Evolutionary conservation across 2,797 vertebrate genomes (phyloP).

Genomic region (Enteromius argenteus): DNA sequence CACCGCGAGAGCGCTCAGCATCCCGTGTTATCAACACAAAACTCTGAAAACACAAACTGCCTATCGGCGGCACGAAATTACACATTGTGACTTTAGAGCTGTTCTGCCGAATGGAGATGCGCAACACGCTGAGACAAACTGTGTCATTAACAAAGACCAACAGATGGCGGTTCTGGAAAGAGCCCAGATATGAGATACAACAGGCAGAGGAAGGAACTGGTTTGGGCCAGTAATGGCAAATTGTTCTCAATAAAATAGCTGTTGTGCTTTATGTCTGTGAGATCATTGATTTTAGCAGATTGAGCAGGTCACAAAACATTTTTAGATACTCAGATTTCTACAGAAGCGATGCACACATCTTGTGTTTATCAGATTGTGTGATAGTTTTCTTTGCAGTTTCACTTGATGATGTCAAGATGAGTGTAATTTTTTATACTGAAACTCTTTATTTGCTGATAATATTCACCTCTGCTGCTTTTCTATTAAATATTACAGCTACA

Average conservation of each 20-base stretch:
- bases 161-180: constrained; percentile 65
- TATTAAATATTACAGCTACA: neutral
- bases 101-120: constrained; percentile 48
- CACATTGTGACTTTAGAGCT: constrained; percentile 52
- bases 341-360: neutral
- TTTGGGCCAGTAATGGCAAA: constrained; percentile 61
- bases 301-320: constrained; percentile 1
- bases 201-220: constrained; percentile 54
- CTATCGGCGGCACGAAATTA: constrained; percentile 54
- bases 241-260: constrained; percentile 54
- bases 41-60: constrained; percentile 54
- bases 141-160: constrained; percentile 67
- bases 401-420: neutral
- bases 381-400: neutral
- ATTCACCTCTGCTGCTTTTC: neutral
- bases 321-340: neutral
- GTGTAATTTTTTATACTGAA: neutral
- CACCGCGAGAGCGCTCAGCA: constrained; percentile 11
- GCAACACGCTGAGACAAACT: constrained; percentile 52
- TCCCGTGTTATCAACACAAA: constrained; percentile 20
- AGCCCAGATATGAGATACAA: constrained; percentile 58
- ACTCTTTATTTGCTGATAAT: neutral
- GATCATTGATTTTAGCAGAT: neutral
- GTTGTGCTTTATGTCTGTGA: constrained; percentile 17
- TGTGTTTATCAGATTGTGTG: neutral